These are phyloP conservation scores for Coelinius sp. DNA, from an alignment of 2,888 invertebrate species.

Conservation along the genomic window DNA sequence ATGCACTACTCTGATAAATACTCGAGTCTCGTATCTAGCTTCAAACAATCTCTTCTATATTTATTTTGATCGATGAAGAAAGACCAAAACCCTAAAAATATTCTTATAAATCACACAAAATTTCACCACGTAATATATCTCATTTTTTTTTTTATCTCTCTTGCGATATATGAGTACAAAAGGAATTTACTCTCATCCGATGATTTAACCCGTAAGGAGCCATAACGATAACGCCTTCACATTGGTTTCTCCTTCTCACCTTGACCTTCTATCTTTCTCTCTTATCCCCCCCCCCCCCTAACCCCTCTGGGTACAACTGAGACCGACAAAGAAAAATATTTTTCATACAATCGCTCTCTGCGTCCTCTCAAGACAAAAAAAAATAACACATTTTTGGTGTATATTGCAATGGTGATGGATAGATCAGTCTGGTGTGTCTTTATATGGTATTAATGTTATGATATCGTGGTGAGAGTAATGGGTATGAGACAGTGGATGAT, in stretches of 20 bases:
- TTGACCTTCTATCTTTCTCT: too few species aligned
- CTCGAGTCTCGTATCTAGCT: neutral
- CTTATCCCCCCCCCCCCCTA: slow-evolving; percentile 5
- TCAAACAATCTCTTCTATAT: neutral
- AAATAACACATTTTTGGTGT: slow-evolving; percentile 4
- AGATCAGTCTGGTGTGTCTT: slow-evolving; percentile 37
- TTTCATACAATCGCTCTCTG: slow-evolving; percentile 38
- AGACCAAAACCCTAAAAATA: neutral
- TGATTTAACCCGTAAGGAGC: slow-evolving; percentile 13
- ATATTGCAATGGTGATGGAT: slow-evolving; percentile 42
- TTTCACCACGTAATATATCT: neutral
- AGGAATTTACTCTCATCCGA: slow-evolving; percentile 1
- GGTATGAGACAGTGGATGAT: neutral
- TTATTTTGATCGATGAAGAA: neutral
- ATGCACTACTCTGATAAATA: neutral
- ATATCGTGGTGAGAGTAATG: slow-evolving; percentile 27
- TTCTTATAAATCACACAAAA: slow-evolving; percentile 11
- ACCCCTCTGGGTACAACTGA: neutral
- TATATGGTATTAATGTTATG: neutral
- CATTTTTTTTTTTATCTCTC: neutral
- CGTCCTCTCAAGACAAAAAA: slow-evolving; percentile 14
- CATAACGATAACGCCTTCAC: slow-evolving; percentile 3
- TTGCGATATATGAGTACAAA: neutral
- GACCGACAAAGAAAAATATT: slow-evolving; percentile 48
- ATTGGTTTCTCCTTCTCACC: neutral